Conservation (phyloP, 2,113 vertebrate genomes). For the Passerina amoena region DNA sequence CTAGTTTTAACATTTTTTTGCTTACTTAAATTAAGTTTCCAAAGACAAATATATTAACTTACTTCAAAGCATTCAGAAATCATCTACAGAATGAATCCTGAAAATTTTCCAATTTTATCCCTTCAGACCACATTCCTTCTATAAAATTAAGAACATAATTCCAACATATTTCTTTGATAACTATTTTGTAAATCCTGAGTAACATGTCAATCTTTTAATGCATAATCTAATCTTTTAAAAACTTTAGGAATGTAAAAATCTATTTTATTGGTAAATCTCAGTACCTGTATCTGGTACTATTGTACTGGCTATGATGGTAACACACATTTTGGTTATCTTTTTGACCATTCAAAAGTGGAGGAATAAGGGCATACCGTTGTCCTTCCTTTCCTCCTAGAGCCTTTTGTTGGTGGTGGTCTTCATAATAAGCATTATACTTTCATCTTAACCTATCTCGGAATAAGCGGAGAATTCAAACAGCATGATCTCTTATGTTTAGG, state of each 20-base stretch:
- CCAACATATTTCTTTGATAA: background rate
- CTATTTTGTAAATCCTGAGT: background rate
- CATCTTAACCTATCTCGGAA: background rate
- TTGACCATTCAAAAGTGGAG: background rate
- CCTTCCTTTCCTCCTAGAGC: background rate
- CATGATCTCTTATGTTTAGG: background rate
- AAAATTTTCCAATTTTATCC: background rate
- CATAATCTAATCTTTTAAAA: background rate
- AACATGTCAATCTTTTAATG: background rate
- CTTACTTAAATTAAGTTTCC: background rate
- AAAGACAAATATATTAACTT: background rate
- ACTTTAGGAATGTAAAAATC: background rate
- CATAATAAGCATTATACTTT: background rate
- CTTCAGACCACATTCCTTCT: background rate
- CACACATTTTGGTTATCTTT: background rate
- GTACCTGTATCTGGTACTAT: background rate
- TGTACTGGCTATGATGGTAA: background rate
- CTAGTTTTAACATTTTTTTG: background rate
- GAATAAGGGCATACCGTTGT: background rate
- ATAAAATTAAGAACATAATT: background rate
- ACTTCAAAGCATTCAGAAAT: background rate
- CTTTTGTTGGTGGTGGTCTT: rapidly evolving
- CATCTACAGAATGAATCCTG: background rate
- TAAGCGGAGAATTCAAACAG: background rate
- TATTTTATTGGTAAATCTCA: background rate